phyloP scores from a whole-genome alignment of 2,888 invertebrate species.

The Tipula unca region DNA sequence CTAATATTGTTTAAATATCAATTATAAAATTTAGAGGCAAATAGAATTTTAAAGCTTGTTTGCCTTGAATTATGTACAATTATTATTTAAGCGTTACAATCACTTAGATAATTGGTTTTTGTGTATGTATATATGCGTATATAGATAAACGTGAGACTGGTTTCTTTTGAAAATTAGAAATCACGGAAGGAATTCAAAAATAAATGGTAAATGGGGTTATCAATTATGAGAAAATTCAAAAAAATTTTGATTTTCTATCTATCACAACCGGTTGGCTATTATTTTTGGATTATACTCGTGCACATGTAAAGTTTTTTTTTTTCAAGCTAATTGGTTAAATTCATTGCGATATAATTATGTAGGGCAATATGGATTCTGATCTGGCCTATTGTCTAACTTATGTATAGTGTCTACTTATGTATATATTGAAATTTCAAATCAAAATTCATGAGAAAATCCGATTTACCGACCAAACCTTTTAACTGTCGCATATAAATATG shows the following conservation, averaged over 20 bases:
- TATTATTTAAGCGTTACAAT: neutral
- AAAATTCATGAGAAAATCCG: neutral
- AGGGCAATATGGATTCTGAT: neutral
- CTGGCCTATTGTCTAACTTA: neutral
- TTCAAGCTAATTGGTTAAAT: neutral
- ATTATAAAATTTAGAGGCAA: neutral
- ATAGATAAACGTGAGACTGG: neutral
- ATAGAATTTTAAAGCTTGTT: neutral
- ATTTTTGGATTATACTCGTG: neutral
- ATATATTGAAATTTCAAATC: neutral
- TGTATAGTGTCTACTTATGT: neutral
- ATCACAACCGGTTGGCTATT: neutral
- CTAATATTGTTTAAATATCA: neutral
- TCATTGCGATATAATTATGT: neutral
- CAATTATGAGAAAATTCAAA: neutral
- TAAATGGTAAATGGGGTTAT: neutral
- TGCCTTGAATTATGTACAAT: neutral
- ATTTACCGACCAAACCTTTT: neutral
- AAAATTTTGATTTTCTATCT: neutral
- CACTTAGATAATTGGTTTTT: neutral
- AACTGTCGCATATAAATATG: neutral
- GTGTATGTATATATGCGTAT: no score
- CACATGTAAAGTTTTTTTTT: neutral
- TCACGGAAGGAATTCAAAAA: neutral
- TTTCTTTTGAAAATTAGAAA: neutral